These are phyloP conservation scores for Halictus quadricinctus DNA, from an alignment of 2,888 invertebrate genomes.

Conservation along the genomic window DNA sequence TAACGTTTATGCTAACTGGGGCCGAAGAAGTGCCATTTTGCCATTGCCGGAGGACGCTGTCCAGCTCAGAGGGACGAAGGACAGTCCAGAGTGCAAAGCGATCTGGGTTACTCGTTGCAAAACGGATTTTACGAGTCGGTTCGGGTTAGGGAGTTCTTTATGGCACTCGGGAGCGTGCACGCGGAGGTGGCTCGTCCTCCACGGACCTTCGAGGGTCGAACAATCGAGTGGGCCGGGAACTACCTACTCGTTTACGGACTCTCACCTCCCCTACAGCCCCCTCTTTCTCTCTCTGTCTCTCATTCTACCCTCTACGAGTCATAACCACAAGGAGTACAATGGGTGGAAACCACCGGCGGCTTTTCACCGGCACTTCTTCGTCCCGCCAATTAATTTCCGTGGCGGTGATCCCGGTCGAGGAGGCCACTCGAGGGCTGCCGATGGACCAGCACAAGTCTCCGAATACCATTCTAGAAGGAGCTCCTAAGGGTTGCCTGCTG, in stretches of 20 bases:
- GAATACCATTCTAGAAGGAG: constrained; percentile 23
- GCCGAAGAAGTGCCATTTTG: background rate
- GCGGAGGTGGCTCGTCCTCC: constrained; percentile 63
- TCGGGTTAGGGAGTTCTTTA: constrained; percentile 46
- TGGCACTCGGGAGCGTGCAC: constrained; percentile 47
- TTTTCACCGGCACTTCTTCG: constrained; percentile 72
- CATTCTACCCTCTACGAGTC: constrained; percentile 65
- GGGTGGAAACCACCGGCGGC: constrained; percentile 65
- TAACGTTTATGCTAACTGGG: too few relatives aligned
- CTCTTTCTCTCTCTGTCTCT: constrained; percentile 40
- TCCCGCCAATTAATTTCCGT: constrained; percentile 68
- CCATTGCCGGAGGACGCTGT: background rate
- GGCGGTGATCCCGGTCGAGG: constrained; percentile 60
- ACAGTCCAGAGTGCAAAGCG: background rate
- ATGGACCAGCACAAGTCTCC: constrained; percentile 64
- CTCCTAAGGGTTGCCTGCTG: constrained; percentile 17
- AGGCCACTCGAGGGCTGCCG: constrained; percentile 55
- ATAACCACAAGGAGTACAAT: constrained; percentile 73
- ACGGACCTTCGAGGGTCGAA: constrained; percentile 73
- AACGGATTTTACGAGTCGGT: constrained; percentile 36
- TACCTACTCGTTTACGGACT: constrained; percentile 71
- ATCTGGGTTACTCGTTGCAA: constrained; percentile 2
- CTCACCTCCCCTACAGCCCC: constrained; percentile 47
- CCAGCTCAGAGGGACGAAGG: background rate
- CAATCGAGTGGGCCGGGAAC: constrained; percentile 75